A percentile compares a stretch with the other conserved stretches of the same genome.
phyloP scores from a whole-genome alignment of 2,888 invertebrate genomes.

The Abrostola triplasia region DNA sequence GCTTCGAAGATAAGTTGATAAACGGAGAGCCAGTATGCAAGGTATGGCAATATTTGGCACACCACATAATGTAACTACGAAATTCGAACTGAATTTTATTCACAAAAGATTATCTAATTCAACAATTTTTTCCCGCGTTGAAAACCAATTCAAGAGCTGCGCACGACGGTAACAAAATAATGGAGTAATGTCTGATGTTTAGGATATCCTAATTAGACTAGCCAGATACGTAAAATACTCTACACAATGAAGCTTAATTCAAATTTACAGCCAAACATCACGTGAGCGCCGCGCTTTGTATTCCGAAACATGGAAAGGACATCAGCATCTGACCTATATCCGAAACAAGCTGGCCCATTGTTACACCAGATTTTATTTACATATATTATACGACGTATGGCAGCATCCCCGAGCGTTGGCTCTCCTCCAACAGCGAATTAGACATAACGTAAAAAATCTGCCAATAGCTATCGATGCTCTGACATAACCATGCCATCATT shows the following conservation, averaged over 20 bases:
- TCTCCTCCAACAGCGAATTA: slow-evolving; percentile 45
- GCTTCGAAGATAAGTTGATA: too few species aligned
- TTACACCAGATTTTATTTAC: slow-evolving; percentile 51
- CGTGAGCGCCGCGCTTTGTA: slow-evolving; percentile 11
- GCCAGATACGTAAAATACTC: neutral
- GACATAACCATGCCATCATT: slow-evolving; percentile 4
- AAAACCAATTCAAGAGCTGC: too few species aligned
- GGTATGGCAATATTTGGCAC: too few species aligned
- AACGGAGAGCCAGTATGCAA: too few species aligned
- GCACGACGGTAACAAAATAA: too few species aligned
- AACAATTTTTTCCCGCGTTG: too few species aligned
- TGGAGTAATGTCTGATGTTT: too few species aligned
- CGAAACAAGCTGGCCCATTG: slow-evolving; percentile 29
- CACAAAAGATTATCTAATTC: too few species aligned
- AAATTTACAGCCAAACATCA: slow-evolving; percentile 1
- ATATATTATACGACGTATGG: slow-evolving; percentile 51
- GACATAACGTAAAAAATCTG: neutral
- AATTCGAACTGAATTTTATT: too few species aligned
- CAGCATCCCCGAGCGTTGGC: slow-evolving; percentile 40
- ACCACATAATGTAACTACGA: too few species aligned
- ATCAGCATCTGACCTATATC: slow-evolving; percentile 38
- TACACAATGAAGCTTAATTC: slow-evolving; percentile 11
- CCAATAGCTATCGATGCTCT: neutral
- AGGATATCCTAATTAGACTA: too few species aligned
- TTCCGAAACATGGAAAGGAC: slow-evolving; percentile 36